A percentile compares a stretch with the other conserved stretches of the same genome.
Evolutionary conservation across 2,113 vertebrate species (phyloP).

Genomic region (Paradisaea rubra): DNA sequence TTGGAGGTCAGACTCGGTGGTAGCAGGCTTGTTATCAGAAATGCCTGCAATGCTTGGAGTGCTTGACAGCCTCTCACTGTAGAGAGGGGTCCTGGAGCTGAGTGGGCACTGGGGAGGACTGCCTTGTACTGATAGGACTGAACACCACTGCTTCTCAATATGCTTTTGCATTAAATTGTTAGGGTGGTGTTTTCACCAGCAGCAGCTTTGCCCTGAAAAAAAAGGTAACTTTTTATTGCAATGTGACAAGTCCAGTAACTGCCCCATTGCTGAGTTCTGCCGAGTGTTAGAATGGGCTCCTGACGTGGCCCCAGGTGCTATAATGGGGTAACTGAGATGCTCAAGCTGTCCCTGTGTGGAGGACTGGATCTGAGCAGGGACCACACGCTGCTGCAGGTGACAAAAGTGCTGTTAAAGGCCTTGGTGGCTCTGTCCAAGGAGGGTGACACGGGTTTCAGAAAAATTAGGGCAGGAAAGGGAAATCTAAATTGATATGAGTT

Average conservation of each 20-base stretch:
- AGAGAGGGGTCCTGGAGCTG: not conserved
- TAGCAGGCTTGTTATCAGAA: not conserved
- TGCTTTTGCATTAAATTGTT: not conserved
- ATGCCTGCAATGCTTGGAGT: not conserved
- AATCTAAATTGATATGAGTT: not conserved
- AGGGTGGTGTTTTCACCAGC: not conserved
- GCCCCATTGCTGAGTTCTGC: not conserved
- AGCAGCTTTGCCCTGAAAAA: not conserved
- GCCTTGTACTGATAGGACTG: not conserved
- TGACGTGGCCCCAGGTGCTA: not conserved
- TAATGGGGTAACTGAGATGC: not conserved
- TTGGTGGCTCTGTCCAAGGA: not conserved
- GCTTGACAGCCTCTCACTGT: not conserved
- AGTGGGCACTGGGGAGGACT: not conserved
- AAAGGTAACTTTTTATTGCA: not conserved
- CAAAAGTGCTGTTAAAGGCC: not conserved
- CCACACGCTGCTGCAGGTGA: rapidly evolving
- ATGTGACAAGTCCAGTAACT: not conserved
- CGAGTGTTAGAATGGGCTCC: rapidly evolving
- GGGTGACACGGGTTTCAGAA: not conserved
- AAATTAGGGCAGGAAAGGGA: not conserved
- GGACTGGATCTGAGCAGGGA: not conserved
- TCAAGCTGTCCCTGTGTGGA: not conserved
- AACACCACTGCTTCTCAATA: not conserved
- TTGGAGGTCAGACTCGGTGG: not conserved